phyloP scores from a whole-genome alignment of 1,140 invertebrate genomes.

The Dendroctonus ponderosae region DNA sequence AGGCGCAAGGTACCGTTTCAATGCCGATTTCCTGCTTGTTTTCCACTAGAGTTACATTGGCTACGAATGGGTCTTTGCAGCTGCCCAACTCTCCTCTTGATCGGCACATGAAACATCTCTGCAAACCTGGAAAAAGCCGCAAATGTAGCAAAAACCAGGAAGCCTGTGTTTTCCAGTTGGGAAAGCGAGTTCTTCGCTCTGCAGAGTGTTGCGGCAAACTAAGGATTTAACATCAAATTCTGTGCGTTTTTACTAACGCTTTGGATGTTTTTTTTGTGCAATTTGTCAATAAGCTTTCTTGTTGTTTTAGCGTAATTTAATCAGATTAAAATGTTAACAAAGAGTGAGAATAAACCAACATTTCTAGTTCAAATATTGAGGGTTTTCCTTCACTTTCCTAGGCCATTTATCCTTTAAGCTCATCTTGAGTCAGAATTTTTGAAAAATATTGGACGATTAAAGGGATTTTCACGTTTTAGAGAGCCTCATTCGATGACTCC shows the following conservation, averaged over 20 bases:
- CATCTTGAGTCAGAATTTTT: too few relatives aligned
- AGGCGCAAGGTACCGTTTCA: constrained; percentile 77
- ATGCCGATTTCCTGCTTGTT: constrained; percentile 64
- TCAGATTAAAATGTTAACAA: too few relatives aligned
- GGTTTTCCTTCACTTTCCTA: too few relatives aligned
- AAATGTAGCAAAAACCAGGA: not conserved
- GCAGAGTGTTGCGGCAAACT: not conserved
- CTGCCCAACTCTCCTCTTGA: constrained; percentile 83
- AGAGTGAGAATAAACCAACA: too few relatives aligned
- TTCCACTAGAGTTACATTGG: constrained; percentile 71
- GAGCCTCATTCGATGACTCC: too few relatives aligned
- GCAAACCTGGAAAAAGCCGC: constrained; percentile 52
- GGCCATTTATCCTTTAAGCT: too few relatives aligned
- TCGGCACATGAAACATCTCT: constrained; percentile 76
- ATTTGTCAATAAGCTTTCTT: not conserved
- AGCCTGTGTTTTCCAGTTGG: too few relatives aligned
- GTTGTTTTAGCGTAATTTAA: too few relatives aligned
- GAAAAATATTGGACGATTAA: too few relatives aligned
- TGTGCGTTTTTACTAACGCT: not conserved
- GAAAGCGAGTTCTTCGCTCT: not conserved
- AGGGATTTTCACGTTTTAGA: too few relatives aligned
- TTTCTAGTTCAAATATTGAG: too few relatives aligned
- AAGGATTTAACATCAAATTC: not conserved
- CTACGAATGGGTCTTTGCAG: constrained; percentile 83
- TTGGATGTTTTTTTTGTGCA: not conserved